Percentiles rank a stretch among this genome's conserved stretches.
Conservation (phyloP, 2,888 invertebrate genomes). For the Eupithecia exiguata region DNA sequence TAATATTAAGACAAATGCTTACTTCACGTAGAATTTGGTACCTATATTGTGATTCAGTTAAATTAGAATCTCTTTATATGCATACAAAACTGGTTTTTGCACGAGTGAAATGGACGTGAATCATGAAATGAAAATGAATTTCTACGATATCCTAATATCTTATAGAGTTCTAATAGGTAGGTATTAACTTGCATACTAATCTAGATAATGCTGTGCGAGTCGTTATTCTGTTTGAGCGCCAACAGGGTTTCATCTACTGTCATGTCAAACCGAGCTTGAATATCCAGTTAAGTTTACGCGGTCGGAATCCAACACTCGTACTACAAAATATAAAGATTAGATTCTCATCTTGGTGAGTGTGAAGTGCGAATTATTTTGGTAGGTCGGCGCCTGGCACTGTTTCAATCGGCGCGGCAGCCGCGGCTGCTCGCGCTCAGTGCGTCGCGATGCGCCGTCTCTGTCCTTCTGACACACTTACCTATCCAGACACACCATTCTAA, state of each 20-base stretch:
- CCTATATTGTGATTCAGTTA: neutral
- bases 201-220: neutral
- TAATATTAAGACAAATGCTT: neutral
- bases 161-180: no score
- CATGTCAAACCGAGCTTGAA: neutral
- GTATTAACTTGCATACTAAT: neutral
- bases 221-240: neutral
- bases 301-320: conserved; percentile 56
- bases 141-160: neutral
- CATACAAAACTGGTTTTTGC: neutral
- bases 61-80: neutral
- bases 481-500: neutral
- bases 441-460: conserved; percentile 54
- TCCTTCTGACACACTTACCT: conserved; percentile 56
- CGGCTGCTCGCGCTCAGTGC: conserved; percentile 50
- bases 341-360: conserved; percentile 55
- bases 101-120: neutral
- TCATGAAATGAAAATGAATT: neutral
- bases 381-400: conserved; percentile 72
- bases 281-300: conserved; percentile 19
- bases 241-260: neutral
- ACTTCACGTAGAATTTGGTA: neutral
- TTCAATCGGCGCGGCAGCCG: conserved; percentile 66
- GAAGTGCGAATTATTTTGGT: conserved; percentile 78
- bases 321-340: conserved; percentile 50